These are phyloP conservation scores for Chymomyza amoena DNA, from an alignment of 2,888 invertebrate genomes.

Conservation along the genomic window DNA sequence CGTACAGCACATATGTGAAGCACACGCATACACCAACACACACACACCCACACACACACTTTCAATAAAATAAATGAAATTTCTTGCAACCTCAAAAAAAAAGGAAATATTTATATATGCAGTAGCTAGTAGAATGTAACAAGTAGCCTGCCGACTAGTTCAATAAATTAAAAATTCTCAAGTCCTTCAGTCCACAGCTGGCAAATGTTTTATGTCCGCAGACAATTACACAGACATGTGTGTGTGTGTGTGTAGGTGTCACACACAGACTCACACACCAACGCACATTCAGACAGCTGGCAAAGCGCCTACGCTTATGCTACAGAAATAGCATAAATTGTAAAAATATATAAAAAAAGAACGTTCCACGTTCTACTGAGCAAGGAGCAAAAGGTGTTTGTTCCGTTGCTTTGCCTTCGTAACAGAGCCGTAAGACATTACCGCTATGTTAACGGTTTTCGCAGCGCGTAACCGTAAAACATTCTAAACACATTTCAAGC, in stretches of 20 bases:
- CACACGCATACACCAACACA: conserved; percentile 3
- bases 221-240: not conserved
- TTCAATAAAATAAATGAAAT: not conserved
- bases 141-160: not conserved
- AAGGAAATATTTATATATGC: not conserved
- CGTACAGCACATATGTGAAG: not conserved
- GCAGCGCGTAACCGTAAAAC: conserved; percentile 30
- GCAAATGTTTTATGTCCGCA: not conserved
- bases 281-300: not conserved
- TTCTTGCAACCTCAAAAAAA: not conserved
- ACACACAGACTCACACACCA: conserved; percentile 13
- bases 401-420: no score
- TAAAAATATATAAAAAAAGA: not conserved
- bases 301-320: not conserved
- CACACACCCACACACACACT: not conserved
- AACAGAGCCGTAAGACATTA: not conserved
- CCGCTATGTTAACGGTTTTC: not conserved
- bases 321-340: not conserved
- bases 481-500: conserved; percentile 59
- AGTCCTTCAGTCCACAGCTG: not conserved
- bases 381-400: no score
- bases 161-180: not conserved
- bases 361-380: no score
- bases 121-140: not conserved
- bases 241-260: no score